These are phyloP conservation scores for Eira barbara DNA, from an alignment of 2,113 vertebrate genomes.

Conservation along the genomic window DNA sequence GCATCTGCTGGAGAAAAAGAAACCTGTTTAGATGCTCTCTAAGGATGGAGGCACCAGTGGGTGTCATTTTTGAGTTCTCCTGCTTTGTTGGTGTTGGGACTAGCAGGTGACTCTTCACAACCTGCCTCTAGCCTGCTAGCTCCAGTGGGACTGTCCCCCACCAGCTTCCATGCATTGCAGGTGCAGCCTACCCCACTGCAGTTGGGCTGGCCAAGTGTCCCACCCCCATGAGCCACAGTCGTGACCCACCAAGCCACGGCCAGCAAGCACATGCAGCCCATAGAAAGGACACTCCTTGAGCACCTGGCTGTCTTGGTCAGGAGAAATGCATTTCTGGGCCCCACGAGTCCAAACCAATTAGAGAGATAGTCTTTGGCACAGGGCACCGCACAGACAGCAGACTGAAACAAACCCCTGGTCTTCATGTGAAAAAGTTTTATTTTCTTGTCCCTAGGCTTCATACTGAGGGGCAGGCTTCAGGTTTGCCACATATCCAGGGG, in stretches of 20 bases:
- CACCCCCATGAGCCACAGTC: neutral
- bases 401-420: neutral
- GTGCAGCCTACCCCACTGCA: neutral
- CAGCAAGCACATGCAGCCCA: neutral
- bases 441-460: neutral
- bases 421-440: neutral
- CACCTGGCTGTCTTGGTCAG: neutral
- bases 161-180: neutral
- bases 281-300: neutral
- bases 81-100: neutral
- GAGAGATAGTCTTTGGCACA: neutral
- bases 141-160: neutral
- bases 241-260: neutral
- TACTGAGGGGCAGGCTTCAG: neutral
- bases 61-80: neutral
- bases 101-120: neutral
- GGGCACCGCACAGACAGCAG: neutral
- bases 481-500: neutral
- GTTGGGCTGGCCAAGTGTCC: neutral
- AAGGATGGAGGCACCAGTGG: neutral
- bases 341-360: neutral
- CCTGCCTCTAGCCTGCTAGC: neutral
- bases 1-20: neutral
- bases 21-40: neutral
- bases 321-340: neutral